phyloP scores from a whole-genome alignment of 2,888 invertebrate species.

The Diarsia mendica region DNA sequence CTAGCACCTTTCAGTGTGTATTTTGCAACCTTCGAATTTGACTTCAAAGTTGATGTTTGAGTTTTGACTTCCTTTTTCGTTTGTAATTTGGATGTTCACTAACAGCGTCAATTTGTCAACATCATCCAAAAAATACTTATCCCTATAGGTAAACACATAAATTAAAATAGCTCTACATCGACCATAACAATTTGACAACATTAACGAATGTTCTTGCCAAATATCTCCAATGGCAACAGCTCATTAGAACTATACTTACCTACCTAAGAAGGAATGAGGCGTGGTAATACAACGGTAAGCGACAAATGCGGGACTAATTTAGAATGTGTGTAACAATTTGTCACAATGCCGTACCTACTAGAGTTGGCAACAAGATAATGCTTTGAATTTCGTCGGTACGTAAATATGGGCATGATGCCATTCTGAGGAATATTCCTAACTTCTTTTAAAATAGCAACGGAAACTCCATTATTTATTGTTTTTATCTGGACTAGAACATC shows the following conservation, averaged over 20 bases:
- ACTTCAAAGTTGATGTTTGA: neutral
- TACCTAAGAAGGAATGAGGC: neutral
- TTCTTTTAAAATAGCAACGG: neutral
- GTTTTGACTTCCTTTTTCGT: neutral
- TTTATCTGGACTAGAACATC: neutral
- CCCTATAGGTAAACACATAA: neutral
- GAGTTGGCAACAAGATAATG: constrained; percentile 40
- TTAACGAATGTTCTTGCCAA: constrained; percentile 18
- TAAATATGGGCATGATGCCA: constrained; percentile 22
- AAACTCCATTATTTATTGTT: too few species aligned
- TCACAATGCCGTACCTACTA: constrained; percentile 29
- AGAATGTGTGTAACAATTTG: constrained; percentile 48
- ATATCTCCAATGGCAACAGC: neutral
- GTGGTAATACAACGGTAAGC: constrained; percentile 24
- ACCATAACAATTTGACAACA: neutral
- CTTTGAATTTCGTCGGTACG: constrained; percentile 21
- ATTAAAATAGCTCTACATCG: neutral
- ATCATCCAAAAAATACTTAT: neutral
- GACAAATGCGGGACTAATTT: constrained; percentile 38
- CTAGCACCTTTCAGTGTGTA: neutral
- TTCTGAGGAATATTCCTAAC: neutral
- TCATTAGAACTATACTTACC: constrained; percentile 12
- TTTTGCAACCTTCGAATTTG: neutral
- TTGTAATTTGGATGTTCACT: neutral
- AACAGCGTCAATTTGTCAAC: neutral